Base-by-base conservation (phyloP, 2,888 invertebrate genomes). In the Lepidocyrtinus sp. region DNA sequence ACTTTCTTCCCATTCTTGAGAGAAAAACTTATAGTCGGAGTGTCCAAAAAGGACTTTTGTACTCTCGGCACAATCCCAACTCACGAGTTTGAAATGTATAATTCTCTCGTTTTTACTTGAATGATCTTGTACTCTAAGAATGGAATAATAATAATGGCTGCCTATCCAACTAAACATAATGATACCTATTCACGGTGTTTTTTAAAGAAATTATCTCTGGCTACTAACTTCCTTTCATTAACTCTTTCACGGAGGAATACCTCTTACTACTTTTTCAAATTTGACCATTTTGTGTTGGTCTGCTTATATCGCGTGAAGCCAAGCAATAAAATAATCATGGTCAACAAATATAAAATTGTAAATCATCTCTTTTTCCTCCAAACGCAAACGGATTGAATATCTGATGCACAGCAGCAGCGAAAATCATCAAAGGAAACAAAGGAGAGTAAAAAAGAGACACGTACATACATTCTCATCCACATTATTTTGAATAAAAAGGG, bases 321-420 rank as follows among this genome's bases (percentile, higher is more conserved):
- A n/a, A n/a, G n/a, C n/a, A n/a, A n/a, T n/a, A n/a, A n/a, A 36
- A 25, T 72, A 71, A 71, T 72, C 72, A 24, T 46, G n/a, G 46
- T 15, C 25, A 55, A 63, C 36, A 9, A 22, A 72, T 72, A 62
- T 72, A 2, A 72, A 62, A 63, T 36, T 72, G 72, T 72, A 72
- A 72, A 72, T 72, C 46, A 63, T 62, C 70, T 36, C 36, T 36
- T 36, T 12, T 12, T 36, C 12, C 12, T 36, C 36, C 36, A 12
- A 36, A 36, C 36, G 12, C 36, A 36, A 5, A 36, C 12, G 36
- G 5, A 61, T n/a, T 5, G 26, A 2, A 70, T 26, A 26, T 64
- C 55, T 17, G 21, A 26, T 21, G 26, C 3, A 68, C 46, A 27
- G n/a, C n/a, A n/a, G n/a, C n/a, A n/a, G n/a, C n/a, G n/a, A n/a